A percentile compares a stretch with the other conserved stretches of the same genome.
These are phyloP conservation scores for Adelosebastes latens DNA, from an alignment of 2,797 vertebrate genomes.

Conservation along the genomic window DNA sequence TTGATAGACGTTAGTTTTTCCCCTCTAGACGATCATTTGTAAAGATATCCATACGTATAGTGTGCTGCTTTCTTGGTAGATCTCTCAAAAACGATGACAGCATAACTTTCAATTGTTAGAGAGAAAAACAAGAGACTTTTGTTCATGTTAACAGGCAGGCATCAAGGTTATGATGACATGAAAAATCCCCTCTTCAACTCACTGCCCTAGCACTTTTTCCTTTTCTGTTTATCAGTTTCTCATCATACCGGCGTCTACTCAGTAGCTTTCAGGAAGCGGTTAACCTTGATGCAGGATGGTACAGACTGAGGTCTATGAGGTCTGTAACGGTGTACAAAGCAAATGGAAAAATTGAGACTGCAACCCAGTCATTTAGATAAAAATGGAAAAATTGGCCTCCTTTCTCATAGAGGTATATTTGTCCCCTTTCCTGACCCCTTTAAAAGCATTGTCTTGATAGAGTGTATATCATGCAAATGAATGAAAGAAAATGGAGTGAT, in stretches of 20 bases:
- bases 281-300: slow-evolving; percentile 49
- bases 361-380: slow-evolving; percentile 4
- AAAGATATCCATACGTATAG: neutral
- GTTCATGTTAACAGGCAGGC: neutral
- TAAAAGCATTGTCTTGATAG: neutral
- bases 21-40: neutral
- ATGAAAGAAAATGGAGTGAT: neutral
- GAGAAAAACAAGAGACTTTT: neutral
- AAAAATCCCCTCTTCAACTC: slow-evolving; percentile 25
- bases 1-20: neutral
- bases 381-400: neutral
- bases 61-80: neutral
- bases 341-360: slow-evolving; percentile 57
- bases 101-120: neutral
- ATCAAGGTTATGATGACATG: neutral
- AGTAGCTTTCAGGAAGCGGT: slow-evolving; percentile 69
- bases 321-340: slow-evolving; percentile 32
- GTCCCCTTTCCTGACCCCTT: neutral
- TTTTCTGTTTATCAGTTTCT: slow-evolving; percentile 10
- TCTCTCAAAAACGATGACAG: neutral
- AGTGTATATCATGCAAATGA: neutral
- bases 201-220: neutral
- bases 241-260: neutral
- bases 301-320: neutral
- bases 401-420: neutral